Percentiles rank a stretch among this genome's conserved stretches.
Conservation (phyloP, 2,888 invertebrate genomes). For the Papilio protenor region DNA sequence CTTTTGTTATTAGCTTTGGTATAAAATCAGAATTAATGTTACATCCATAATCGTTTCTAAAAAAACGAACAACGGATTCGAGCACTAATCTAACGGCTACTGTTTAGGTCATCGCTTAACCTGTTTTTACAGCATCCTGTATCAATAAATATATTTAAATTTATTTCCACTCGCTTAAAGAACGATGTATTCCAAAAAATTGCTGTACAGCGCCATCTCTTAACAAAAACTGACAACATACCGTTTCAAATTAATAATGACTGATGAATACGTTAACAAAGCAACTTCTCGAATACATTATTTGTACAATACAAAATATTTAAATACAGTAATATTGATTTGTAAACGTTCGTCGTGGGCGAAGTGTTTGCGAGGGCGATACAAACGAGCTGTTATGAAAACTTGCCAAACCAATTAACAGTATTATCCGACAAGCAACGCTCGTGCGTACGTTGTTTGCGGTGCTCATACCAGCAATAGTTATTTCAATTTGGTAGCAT, state of each 20-base stretch:
- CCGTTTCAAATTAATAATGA: background rate
- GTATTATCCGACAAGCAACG: slow-evolving; percentile 56
- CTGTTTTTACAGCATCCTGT: background rate
- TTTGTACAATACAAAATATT: background rate
- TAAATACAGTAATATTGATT: slow-evolving; percentile 35
- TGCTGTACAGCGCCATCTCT: background rate
- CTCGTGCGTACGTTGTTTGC: slow-evolving; percentile 48
- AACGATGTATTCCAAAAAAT: background rate
- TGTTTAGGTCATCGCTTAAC: slow-evolving; percentile 6
- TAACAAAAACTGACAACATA: background rate
- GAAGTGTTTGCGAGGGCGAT: slow-evolving; percentile 31
- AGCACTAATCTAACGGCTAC: background rate
- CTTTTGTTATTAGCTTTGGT: background rate
- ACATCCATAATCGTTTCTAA: background rate
- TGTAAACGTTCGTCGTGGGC: slow-evolving; percentile 20
- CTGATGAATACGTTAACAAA: background rate
- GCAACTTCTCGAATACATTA: background rate
- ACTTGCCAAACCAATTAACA: slow-evolving; percentile 68
- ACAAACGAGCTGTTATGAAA: slow-evolving; percentile 55
- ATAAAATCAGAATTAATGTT: slow-evolving; percentile 1
- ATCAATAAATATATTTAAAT: background rate
- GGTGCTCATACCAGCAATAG: slow-evolving; percentile 64
- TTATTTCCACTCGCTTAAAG: background rate
- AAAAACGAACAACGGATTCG: background rate
- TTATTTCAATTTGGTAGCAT: slow-evolving; percentile 72